Conservation (phyloP, 2,888 invertebrate species). For the Scaptomyza flava region DNA sequence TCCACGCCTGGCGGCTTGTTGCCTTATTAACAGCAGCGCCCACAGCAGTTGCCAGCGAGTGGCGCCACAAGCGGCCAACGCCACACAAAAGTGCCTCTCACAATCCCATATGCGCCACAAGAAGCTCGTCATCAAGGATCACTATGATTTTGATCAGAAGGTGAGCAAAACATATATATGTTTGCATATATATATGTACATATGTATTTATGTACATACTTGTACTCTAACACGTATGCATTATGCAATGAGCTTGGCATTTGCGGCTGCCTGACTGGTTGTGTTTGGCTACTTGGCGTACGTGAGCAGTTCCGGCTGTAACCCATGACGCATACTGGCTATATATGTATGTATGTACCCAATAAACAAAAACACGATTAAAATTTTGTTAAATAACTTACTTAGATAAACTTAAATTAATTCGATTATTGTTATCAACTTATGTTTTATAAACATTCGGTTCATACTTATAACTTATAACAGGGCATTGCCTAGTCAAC, state of each 20-base stretch:
- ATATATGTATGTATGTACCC: constrained; percentile 27
- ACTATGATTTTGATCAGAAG: constrained; percentile 91
- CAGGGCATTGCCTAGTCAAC: constrained; percentile 30
- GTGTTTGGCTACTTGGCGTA: constrained; percentile 51
- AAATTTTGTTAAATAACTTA: neutral
- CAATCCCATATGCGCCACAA: constrained; percentile 75
- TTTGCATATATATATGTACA: neutral
- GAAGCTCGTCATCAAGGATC: constrained; percentile 87
- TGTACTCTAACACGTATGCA: constrained; percentile 15
- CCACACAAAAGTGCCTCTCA: constrained; percentile 76
- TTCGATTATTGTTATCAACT: neutral
- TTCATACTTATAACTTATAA: neutral
- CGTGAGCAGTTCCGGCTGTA: constrained; percentile 53
- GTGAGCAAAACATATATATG: constrained; percentile 83
- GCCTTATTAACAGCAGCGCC: constrained; percentile 57
- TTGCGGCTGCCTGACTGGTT: constrained; percentile 19
- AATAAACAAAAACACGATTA: constrained; percentile 12
- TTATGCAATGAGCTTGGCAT: constrained; percentile 57
- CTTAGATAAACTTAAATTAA: neutral
- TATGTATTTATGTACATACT: constrained; percentile 7
- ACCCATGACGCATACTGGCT: constrained; percentile 50
- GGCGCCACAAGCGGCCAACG: constrained; percentile 64
- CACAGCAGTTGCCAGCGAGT: constrained; percentile 70
- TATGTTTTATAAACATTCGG: neutral
- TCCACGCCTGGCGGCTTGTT: constrained; percentile 70